These are phyloP conservation scores for Ibycter americanus DNA, from an alignment of 2,797 vertebrate species.

Conservation along the genomic window DNA sequence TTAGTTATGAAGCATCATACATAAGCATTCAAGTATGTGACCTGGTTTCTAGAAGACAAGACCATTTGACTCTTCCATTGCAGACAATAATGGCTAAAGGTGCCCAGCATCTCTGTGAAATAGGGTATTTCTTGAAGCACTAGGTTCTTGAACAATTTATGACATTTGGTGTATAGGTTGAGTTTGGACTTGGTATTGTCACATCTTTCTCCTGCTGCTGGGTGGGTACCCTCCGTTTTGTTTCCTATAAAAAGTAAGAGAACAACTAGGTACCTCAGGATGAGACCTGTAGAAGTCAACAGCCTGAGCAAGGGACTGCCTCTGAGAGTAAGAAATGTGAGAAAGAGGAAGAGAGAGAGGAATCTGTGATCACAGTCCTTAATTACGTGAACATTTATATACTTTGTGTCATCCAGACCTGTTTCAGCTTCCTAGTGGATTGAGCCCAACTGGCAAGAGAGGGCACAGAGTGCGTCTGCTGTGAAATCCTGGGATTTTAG, in stretches of 20 bases:
- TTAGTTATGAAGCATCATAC: neutral
- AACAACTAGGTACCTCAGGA: neutral
- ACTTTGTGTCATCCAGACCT: neutral
- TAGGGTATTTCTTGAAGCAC: neutral
- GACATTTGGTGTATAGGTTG: neutral
- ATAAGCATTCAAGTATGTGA: neutral
- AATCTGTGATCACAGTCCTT: neutral
- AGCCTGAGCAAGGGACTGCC: neutral
- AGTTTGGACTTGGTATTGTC: neutral
- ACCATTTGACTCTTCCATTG: neutral
- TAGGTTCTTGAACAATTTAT: neutral
- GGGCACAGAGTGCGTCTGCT: neutral
- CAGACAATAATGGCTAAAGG: neutral
- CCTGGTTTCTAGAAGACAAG: neutral
- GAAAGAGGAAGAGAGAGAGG: neutral
- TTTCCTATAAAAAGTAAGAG: neutral
- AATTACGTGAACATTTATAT: neutral
- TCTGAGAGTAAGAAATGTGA: neutral
- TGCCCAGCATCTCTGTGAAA: neutral
- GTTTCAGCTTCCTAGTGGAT: neutral
- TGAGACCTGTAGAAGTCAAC: neutral
- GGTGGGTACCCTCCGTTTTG: neutral
- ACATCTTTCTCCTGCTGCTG: neutral
- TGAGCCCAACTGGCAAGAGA: neutral
- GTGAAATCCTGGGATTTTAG: neutral